phyloP scores from a whole-genome alignment of 2,113 vertebrate genomes.

The Anguilla rostrata region DNA sequence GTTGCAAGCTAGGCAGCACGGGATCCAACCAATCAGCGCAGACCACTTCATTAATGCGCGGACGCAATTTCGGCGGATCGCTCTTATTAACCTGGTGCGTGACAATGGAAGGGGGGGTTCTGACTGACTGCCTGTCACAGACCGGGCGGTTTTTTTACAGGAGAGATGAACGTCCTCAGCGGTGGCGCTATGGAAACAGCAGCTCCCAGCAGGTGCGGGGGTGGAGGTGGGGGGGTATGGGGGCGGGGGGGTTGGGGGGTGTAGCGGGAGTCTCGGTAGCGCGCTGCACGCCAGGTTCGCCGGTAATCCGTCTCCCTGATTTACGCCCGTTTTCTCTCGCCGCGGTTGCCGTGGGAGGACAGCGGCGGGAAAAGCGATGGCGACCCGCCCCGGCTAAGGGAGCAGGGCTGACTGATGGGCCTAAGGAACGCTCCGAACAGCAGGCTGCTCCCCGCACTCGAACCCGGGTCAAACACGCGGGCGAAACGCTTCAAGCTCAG shows the following conservation, averaged over 20 bases:
- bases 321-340: background rate
- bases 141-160: too few relatives aligned
- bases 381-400: background rate
- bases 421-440: background rate
- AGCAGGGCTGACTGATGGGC: background rate
- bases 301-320: background rate
- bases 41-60: too few relatives aligned
- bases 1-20: too few relatives aligned
- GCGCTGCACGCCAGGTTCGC: background rate
- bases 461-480: background rate
- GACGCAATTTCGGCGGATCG: too few relatives aligned
- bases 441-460: too few relatives aligned
- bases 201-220: background rate
- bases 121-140: too few relatives aligned
- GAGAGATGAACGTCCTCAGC: background rate
- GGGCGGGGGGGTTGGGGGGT: too few relatives aligned
- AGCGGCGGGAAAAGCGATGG: background rate
- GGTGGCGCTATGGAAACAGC: background rate
- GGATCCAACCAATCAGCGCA: too few relatives aligned
- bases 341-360: background rate
- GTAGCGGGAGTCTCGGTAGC: background rate
- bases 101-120: too few relatives aligned
- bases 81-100: too few relatives aligned
- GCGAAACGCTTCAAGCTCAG: background rate
- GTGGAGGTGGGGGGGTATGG: too few relatives aligned